phyloP scores from a whole-genome alignment of 2,113 vertebrate species.

The Oenanthe melanoleuca region DNA sequence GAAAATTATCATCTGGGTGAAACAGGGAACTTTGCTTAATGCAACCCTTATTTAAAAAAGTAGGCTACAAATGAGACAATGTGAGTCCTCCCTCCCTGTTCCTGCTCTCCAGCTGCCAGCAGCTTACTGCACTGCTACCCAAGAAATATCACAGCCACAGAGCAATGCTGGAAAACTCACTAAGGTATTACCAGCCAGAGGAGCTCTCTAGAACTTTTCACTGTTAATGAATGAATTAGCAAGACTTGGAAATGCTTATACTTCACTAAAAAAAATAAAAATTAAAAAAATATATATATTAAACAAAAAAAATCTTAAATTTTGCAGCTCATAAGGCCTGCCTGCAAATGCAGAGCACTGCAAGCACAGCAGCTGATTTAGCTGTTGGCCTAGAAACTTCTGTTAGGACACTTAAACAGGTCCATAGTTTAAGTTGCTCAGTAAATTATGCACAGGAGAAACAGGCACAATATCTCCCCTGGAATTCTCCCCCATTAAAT shows the following conservation, averaged over 20 bases:
- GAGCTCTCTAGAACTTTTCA: conserved; percentile 44
- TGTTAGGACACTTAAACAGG: conserved; percentile 68
- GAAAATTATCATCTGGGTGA: not conserved
- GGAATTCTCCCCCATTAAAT: not conserved
- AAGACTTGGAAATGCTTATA: conserved; percentile 19
- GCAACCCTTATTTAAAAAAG: not conserved
- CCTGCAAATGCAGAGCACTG: conserved; percentile 49
- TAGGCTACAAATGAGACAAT: not conserved
- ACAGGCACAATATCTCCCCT: not conserved
- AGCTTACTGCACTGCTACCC: not conserved
- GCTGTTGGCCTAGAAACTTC: conserved; percentile 62
- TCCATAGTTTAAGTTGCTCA: conserved; percentile 59
- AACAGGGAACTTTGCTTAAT: not conserved
- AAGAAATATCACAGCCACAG: conserved; percentile 53
- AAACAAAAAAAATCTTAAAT: conserved; percentile 69
- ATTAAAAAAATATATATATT: no score
- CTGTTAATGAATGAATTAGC: conserved; percentile 66
- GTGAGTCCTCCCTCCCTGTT: not conserved
- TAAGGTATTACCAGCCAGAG: not conserved
- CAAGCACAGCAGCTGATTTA: conserved; percentile 51
- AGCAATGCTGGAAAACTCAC: not conserved
- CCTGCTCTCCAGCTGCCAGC: not conserved
- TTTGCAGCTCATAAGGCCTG: conserved; percentile 70
- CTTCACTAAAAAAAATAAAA: no score
- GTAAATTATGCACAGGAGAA: conserved; percentile 68